These are phyloP conservation scores for Elymnias hypermnestra DNA, from an alignment of 1,140 invertebrate species.

Conservation along the genomic window DNA sequence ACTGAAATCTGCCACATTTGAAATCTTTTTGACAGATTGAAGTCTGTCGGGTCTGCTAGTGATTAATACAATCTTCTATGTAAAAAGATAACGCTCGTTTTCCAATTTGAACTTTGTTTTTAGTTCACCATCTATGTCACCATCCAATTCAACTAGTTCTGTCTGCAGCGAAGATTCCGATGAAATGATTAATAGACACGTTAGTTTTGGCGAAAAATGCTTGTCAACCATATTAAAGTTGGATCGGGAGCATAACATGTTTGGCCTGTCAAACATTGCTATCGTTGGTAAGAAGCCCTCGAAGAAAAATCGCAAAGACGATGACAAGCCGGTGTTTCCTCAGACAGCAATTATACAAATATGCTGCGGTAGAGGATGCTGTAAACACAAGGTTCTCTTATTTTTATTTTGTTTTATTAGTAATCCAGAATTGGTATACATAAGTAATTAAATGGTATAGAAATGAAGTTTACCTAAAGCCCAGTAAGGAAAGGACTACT, in stretches of 20 bases:
- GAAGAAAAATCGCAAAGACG: slow-evolving; percentile 37
- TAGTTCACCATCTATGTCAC: slow-evolving; percentile 45
- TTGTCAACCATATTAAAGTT: slow-evolving; percentile 55
- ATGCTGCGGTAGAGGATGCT: slow-evolving; percentile 42
- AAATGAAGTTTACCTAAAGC: too few relatives aligned
- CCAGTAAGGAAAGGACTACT: too few relatives aligned
- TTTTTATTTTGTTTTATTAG: too few relatives aligned
- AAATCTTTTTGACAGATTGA: too few relatives aligned
- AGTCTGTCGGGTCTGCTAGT: too few relatives aligned
- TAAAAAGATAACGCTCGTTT: too few relatives aligned
- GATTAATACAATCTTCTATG: too few relatives aligned
- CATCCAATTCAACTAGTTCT: slow-evolving; percentile 30
- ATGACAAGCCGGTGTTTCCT: slow-evolving; percentile 45
- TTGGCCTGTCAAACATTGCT: slow-evolving; percentile 55
- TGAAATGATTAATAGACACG: slow-evolving; percentile 14
- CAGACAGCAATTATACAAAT: slow-evolving; percentile 57
- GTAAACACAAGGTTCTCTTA: slow-evolving; percentile 45
- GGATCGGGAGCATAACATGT: slow-evolving; percentile 59
- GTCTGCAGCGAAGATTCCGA: slow-evolving; percentile 36
- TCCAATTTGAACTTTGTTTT: slow-evolving; percentile 17
- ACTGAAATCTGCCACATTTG: too few relatives aligned
- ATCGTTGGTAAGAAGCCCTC: slow-evolving; percentile 39
- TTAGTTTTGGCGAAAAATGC: slow-evolving; percentile 44
- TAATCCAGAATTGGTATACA: too few relatives aligned
- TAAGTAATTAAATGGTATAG: too few relatives aligned